Percentiles rank a stretch among this genome's conserved stretches.
Conservation (phyloP, 2,888 invertebrate genomes). For the Glomeris marginata region DNA sequence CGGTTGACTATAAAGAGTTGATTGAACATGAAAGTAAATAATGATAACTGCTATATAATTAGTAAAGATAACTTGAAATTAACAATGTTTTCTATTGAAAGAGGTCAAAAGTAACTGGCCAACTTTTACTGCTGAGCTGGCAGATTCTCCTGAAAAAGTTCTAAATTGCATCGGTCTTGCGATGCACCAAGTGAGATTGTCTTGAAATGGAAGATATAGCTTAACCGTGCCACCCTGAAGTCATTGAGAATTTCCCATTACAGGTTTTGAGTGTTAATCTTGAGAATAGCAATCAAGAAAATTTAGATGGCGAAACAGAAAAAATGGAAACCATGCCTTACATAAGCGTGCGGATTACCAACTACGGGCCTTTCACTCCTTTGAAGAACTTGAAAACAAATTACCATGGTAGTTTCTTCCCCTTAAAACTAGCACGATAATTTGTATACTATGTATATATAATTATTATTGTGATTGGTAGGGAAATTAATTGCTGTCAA, state of each 20-base stretch:
- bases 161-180: constrained; percentile 58
- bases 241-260: neutral
- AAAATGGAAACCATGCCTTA: too few relatives aligned
- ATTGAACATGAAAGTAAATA: constrained; percentile 16
- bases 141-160: constrained; percentile 47
- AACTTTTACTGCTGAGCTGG: constrained; percentile 47
- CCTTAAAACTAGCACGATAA: too few relatives aligned
- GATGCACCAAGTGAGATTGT: constrained; percentile 49
- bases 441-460: too few relatives aligned
- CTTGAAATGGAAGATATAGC: neutral
- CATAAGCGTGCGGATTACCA: constrained; percentile 42
- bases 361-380: constrained; percentile 49
- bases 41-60: neutral
- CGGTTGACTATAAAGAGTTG: constrained; percentile 14
- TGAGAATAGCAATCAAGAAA: too few relatives aligned
- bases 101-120: constrained; percentile 45
- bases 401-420: constrained; percentile 53
- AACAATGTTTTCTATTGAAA: too few relatives aligned
- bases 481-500: constrained; percentile 61
- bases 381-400: constrained; percentile 54
- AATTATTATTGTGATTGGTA: constrained; percentile 24
- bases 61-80: neutral
- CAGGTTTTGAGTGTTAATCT: too few relatives aligned
- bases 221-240: constrained; percentile 19
- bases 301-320: too few relatives aligned